Conservation (phyloP, 2,797 vertebrate genomes). For the Characodon lateralis region DNA sequence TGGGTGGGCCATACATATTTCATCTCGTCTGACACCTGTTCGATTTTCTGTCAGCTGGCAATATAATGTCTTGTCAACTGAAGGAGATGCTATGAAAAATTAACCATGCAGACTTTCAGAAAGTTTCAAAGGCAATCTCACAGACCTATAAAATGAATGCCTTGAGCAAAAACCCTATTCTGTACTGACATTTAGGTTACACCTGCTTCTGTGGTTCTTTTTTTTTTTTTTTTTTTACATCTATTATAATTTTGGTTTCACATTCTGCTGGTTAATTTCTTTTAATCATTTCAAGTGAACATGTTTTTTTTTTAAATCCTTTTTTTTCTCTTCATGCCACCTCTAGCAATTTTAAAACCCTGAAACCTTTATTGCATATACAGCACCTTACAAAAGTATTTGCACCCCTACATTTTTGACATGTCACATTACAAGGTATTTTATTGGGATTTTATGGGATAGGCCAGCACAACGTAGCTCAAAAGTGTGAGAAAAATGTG, state of each 20-base stretch:
- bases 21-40: slow-evolving; percentile 79
- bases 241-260: slow-evolving; percentile 8
- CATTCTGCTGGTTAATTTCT: not conserved
- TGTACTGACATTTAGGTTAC: slow-evolving; percentile 26
- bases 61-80: slow-evolving; percentile 39
- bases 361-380: not conserved
- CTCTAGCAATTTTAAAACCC: not conserved
- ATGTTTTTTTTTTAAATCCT: not conserved
- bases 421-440: not conserved
- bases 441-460: not conserved
- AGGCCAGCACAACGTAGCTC: not conserved
- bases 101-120: slow-evolving; percentile 67
- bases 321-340: not conserved
- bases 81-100: slow-evolving; percentile 74
- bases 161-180: slow-evolving; percentile 17
- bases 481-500: not conserved
- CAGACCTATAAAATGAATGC: slow-evolving; percentile 47
- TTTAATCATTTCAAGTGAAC: not conserved
- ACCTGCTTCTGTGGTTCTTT: not conserved
- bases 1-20: slow-evolving; percentile 83
- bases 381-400: not conserved
- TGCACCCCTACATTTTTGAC: not conserved
- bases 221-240: slow-evolving; percentile 8
- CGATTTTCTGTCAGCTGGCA: slow-evolving; percentile 73
- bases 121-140: slow-evolving; percentile 78